Percentiles rank a stretch among this genome's conserved stretches.
These are phyloP conservation scores for Alosa sapidissima DNA, from an alignment of 2,797 vertebrate species.

Conservation along the genomic window DNA sequence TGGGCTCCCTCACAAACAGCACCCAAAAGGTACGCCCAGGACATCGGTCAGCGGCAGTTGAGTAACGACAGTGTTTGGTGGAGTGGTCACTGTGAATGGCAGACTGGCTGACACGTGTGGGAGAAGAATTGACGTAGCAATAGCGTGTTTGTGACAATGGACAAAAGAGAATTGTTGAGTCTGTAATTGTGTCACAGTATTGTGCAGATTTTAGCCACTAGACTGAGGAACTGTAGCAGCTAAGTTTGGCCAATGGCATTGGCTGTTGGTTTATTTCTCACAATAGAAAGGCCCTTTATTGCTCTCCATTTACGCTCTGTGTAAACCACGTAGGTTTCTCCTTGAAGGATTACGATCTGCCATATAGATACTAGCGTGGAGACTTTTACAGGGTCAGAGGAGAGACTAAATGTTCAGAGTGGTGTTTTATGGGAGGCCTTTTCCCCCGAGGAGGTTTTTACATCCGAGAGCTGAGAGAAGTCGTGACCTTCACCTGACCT, in stretches of 20 bases:
- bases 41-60: not conserved
- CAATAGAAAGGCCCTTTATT: not conserved
- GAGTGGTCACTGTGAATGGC: not conserved
- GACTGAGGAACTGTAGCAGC: not conserved
- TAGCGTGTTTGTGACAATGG: not conserved
- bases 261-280: not conserved
- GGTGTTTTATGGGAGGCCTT: not conserved
- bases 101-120: not conserved
- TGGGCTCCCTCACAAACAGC: conserved; percentile 85
- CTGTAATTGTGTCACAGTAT: not conserved
- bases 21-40: conserved; percentile 72
- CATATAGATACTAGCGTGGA: not conserved
- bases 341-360: not conserved
- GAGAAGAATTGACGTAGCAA: not conserved
- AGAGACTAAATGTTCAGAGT: not conserved
- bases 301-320: not conserved
- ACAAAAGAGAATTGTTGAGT: not conserved
- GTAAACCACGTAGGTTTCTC: not conserved
- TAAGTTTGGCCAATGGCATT: not conserved
- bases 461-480: not conserved
- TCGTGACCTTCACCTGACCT: not conserved
- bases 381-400: not conserved
- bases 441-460: not conserved
- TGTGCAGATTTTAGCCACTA: not conserved
- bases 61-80: not conserved